Conservation (phyloP, 1,140 invertebrate species). For the Ptiloglossa arizonensis region DNA sequence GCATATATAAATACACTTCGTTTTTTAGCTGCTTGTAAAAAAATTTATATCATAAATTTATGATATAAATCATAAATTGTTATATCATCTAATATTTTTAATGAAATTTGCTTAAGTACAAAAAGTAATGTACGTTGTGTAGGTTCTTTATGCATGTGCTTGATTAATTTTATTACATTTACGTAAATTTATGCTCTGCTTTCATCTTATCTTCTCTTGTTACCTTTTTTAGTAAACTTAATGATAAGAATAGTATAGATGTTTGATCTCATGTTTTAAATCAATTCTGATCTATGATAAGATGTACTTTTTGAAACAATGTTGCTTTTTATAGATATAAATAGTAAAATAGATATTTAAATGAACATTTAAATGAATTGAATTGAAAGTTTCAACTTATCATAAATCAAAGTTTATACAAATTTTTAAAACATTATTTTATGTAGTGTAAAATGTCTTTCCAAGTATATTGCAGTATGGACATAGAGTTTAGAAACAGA, state of each 20-base stretch:
- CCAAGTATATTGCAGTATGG: slow-evolving; percentile 35
- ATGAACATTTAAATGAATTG: slow-evolving; percentile 12
- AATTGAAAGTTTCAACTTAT: slow-evolving; percentile 25
- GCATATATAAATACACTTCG: background rate
- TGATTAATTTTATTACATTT: slow-evolving; percentile 48
- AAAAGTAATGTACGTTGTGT: slow-evolving; percentile 64
- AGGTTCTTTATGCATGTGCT: slow-evolving; percentile 56
- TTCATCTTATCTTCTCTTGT: slow-evolving; percentile 37
- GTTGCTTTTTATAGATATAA: background rate
- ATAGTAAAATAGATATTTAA: background rate
- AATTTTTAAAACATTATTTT: slow-evolving; percentile 24
- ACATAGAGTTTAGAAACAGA: slow-evolving; percentile 52
- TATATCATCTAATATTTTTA: background rate
- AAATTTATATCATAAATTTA: no score
- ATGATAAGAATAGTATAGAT: slow-evolving; percentile 2
- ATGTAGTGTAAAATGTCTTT: slow-evolving; percentile 31
- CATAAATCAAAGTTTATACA: slow-evolving; percentile 47
- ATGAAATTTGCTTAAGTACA: slow-evolving; percentile 55
- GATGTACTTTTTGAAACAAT: slow-evolving; percentile 7
- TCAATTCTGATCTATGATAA: slow-evolving; percentile 59
- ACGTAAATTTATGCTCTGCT: slow-evolving; percentile 39
- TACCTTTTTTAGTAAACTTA: slow-evolving; percentile 17
- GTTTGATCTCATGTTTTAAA: slow-evolving; percentile 37
- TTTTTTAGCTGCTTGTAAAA: slow-evolving; percentile 16
- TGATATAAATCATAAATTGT: no score